Conservation (phyloP, 64 coral and sea anemone species). For the Dendrophyllia cribrosa region DNA sequence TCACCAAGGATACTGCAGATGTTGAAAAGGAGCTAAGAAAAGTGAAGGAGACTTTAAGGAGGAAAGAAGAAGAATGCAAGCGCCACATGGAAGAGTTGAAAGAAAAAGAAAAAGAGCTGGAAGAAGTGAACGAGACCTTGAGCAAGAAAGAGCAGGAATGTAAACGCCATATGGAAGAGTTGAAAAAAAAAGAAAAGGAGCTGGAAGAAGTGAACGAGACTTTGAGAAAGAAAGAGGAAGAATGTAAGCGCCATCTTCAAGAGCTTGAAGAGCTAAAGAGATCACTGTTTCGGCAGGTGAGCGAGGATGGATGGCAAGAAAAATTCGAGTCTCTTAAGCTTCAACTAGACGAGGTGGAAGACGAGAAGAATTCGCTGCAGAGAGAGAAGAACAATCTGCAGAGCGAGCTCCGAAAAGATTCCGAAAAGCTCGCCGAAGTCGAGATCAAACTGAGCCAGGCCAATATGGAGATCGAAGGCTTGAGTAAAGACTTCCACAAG, state of each 20-base stretch:
- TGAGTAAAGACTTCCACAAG: constrained; percentile 43
- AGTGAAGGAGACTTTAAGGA: constrained; percentile 6
- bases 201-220: background rate
- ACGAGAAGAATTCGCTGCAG: constrained; percentile 38
- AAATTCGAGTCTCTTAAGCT: constrained; percentile 48
- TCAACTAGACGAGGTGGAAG: constrained; percentile 33
- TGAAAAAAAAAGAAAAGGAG: constrained; percentile 13
- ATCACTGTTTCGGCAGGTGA: background rate
- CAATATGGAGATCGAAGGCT: constrained; percentile 37
- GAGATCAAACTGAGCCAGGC: constrained; percentile 53
- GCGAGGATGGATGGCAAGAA: constrained; percentile 44
- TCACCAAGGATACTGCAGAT: constrained; percentile 18
- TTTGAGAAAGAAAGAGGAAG: constrained; percentile 23
- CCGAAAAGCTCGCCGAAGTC: constrained; percentile 41
- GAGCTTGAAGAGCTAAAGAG: constrained; percentile 30
- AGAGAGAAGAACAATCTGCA: constrained; percentile 49
- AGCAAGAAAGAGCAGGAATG: constrained; percentile 14
- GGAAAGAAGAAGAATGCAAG: constrained; percentile 30
- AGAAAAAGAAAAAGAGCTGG: constrained; percentile 10
- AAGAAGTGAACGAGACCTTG: background rate
- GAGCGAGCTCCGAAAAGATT: constrained; percentile 30
- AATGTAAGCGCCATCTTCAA: background rate
- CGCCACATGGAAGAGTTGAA: background rate
- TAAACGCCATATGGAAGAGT: background rate
- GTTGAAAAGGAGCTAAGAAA: constrained; percentile 20